Base-by-base conservation (phyloP, 1,140 invertebrate species). In the Saxidomus purpurata region DNA sequence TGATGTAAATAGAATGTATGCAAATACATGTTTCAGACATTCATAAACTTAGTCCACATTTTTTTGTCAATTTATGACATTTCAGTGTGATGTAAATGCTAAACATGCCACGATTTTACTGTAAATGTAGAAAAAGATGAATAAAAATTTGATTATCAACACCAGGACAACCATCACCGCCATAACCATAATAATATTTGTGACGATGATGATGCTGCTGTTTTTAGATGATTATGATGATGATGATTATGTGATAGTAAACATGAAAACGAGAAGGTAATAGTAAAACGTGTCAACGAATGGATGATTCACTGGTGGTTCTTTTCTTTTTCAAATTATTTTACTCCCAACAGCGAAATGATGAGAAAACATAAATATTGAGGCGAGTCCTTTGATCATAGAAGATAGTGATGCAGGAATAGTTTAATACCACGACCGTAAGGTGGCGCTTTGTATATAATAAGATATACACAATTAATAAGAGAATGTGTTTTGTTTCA, bases 331-430 rank as follows among this genome's bases (percentile, higher is more conserved):
- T n/a, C n/a, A n/a, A n/a, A n/a, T n/a, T n/a, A n/a, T n/a, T 15
- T 43, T 43, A 43, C 15, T 43, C 4, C 43, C 43, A 43, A 8
- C 43, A 43, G 43, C 25, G 15, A 40, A 71, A 19, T 38, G 28
- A 71, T 71, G 67, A 71, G 67, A 38, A 19, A 63, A 38, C 67
- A 71, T 71, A 71, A 38, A 71, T 71, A 71, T 71, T 28, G 34
- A 25, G 38, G 17, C 59, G 25, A n/a, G 1, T 17, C 2, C 67
- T 36, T 71, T 71, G 67, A 71, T 71, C 67, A 0, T 19, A 15
- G 17, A 4, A 71, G 67, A 36, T 38, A 22, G 34, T 0, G 67
- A 38, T 71, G 34, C 34, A 6, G 19, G 9, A 28, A 38, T 38
- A 38, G 67, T 71, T 71, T 71, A 38, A 71, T 15, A 38, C 67